Evolutionary conservation across 2,797 vertebrate species (phyloP), one percentile per base, ranked within the genome.

Genomic region (Anas acuta): DNA sequence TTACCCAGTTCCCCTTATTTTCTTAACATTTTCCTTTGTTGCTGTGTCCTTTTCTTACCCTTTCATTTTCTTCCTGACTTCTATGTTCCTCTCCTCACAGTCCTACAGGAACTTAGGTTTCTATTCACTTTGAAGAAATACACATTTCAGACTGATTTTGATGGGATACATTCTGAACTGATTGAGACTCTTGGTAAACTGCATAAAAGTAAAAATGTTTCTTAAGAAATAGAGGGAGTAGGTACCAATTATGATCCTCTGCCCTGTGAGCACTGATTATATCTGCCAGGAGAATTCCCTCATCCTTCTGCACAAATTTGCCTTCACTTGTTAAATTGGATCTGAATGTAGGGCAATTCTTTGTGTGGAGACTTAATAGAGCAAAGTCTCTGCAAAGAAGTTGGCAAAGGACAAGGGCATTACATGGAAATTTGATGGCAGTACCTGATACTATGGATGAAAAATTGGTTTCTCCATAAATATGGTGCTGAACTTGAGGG

Each of bases 381-480:
- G 74, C 26, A 58, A 94, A 93, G 60, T 74, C 47, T 8, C 39
- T 3, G 4, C 43, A 93, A 89, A 89, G 74, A 92, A 83, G 69
- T 2, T 86, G 73, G 90, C 37, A 82, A 82, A 90, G 56, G 74
- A 95, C 2, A 51, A 93, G 53, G n/a, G 51, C 56, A 84, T 88
- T 87, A 89, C 70, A 45, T 53, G 77, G 86, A 67, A 94, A 88
- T 92, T 87, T 69, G 45, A 87, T 0, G 2, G 57, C 41, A 49
- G 37, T 37, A 64, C 82, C 45, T 64, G 47, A 86, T 84, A 83
- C 22, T 77, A 86, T 43, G 72, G 53, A 87, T 92, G 74, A 95
- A 93, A 96, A 91, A 79, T 23, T 21, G 12, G 25, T 88, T 93
- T 86, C 84, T 86, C 51, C 69, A 58, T 77, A 84, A 87, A 91